phyloP scores from a whole-genome alignment of 2,888 invertebrate species.

The Pyrrhosoma nymphula region DNA sequence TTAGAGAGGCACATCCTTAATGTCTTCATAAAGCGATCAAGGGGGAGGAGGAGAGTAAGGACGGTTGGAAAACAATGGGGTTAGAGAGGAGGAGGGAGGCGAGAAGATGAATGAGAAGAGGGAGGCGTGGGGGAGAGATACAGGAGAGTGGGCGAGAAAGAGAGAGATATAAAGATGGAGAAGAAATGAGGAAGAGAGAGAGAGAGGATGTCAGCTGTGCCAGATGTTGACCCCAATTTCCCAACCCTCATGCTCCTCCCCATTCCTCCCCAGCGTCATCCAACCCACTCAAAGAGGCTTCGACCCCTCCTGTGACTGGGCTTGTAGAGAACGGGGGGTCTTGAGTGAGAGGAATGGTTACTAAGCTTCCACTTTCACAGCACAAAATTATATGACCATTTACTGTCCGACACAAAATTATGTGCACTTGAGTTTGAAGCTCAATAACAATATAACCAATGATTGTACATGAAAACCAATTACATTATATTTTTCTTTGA shows the following conservation, averaged over 20 bases:
- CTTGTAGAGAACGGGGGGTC: neutral
- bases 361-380: no score
- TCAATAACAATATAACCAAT: no score
- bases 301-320: neutral
- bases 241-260: neutral
- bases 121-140: no score
- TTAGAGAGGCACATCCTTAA: neutral
- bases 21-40: neutral
- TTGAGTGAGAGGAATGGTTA: neutral
- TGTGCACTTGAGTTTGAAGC: no score
- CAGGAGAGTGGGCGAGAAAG: no score
- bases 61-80: neutral
- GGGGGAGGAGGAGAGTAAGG: neutral
- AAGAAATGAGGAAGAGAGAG: neutral
- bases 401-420: no score
- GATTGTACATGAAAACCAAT: no score
- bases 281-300: neutral
- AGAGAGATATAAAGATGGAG: no score
- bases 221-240: slow-evolving; percentile 28
- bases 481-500: no score
- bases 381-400: no score
- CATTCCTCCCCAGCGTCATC: neutral
- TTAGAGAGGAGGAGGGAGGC: neutral
- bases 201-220: neutral
- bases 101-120: neutral